Conservation (phyloP, 1,140 invertebrate genomes). For the Saccostrea echinata region DNA sequence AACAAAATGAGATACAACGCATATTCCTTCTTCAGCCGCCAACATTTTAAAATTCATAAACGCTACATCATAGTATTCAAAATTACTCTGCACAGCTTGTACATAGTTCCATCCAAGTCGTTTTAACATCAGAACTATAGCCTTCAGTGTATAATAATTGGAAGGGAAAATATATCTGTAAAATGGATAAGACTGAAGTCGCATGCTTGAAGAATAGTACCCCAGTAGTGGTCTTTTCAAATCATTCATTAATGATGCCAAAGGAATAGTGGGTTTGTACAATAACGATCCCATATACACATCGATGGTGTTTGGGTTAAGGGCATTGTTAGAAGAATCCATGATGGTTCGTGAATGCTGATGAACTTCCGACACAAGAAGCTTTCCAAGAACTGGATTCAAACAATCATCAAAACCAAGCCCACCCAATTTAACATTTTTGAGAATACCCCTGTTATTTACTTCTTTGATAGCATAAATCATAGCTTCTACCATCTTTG, state of each 20-base stretch:
- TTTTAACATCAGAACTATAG: constrained; percentile 81
- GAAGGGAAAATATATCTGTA: constrained; percentile 51
- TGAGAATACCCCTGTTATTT: constrained; percentile 82
- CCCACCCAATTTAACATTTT: constrained; percentile 84
- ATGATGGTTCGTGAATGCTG: constrained; percentile 60
- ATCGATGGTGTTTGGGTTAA: constrained; percentile 70
- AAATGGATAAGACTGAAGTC: constrained; percentile 68
- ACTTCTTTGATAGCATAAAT: constrained; percentile 88
- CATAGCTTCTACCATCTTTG: constrained; percentile 90
- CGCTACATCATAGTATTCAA: constrained; percentile 59
- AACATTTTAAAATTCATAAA: constrained; percentile 62
- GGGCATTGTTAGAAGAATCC: constrained; percentile 58
- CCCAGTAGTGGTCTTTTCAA: constrained; percentile 89
- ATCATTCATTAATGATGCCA: constrained; percentile 76
- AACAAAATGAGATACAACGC: constrained; percentile 68
- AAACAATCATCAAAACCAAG: constrained; percentile 76
- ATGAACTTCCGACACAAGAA: constrained; percentile 66
- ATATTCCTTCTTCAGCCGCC: constrained; percentile 74
- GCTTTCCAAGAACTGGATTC: constrained; percentile 55
- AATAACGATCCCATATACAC: constrained; percentile 68
- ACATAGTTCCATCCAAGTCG: constrained; percentile 69
- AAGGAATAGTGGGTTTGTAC: constrained; percentile 59
- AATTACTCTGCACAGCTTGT: constrained; percentile 63
- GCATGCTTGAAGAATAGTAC: constrained; percentile 83
- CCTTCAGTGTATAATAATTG: constrained; percentile 82